Evolutionary conservation across 2,797 vertebrate species (phyloP), one percentile per base, ranked within the genome.

Genomic region (Hypotaenidia okinawae): DNA sequence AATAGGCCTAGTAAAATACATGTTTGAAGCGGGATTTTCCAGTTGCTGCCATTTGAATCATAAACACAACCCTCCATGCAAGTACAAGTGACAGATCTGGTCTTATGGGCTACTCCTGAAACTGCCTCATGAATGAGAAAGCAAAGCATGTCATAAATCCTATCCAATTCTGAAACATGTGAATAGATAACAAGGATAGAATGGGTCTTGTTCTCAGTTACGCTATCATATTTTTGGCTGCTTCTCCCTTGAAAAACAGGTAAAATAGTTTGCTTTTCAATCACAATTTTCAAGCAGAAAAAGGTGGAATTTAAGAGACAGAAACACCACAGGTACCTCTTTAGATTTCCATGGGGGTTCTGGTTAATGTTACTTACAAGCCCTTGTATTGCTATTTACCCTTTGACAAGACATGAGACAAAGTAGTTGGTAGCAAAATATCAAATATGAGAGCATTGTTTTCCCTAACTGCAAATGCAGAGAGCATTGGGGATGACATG

Each of bases 221-320:
- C 52, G 49, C 68, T 93, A 74, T 86, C 64, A 45, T 41, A 64
- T 90, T 84, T 82, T 58, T n/a, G 69, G 52, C 69, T 95, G 74
- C 45, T 96, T 90, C 91, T 33, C n/a, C 90, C 30, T 49, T 90
- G 79, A 90, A 63, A 85, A 88, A 87, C 61, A 93, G 79, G 66
- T 27, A 32, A 81, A 90, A 63, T n/a, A 27, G 61, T 92, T 76
- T 45, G 8, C 54, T 33, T 93, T 94, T 96, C 72, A 72, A 27
- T 25, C 16, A 25, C 62, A 18, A 80, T 30, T 69, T 67, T n/a
- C 35, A 84, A 78, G 32, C 24, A 84, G 33, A 76, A 67, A 82
- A 45, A 13, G 21, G 77, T 0, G 4, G 37, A 74, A 77, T 68
- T 86, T 45, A 33, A 59, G 54, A 66, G 25, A 41, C 10, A 78